phyloP scores from a whole-genome alignment of 2,888 invertebrate genomes.

The Drosophila colorata region DNA sequence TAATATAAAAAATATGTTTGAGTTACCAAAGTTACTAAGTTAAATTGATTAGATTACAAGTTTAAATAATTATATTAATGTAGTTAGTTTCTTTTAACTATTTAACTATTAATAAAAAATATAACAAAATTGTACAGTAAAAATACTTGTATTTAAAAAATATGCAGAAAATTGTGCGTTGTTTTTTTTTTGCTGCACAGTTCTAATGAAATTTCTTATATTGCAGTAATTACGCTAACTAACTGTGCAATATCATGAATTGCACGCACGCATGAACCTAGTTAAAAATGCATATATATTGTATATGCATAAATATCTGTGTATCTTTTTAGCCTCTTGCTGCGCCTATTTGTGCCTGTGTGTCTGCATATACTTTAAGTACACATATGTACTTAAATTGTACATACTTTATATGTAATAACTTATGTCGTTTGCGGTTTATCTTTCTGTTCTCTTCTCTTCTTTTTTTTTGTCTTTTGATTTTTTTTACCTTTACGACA shows the following conservation, averaged over 20 bases:
- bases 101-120: too few relatives aligned
- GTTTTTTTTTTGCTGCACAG: too few relatives aligned
- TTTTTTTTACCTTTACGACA: slow-evolving; percentile 44
- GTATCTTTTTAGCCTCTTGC: slow-evolving; percentile 31
- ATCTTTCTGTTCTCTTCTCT: slow-evolving; percentile 34
- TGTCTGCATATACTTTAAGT: slow-evolving; percentile 8
- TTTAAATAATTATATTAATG: too few relatives aligned
- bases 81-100: too few relatives aligned
- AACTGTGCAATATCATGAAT: slow-evolving; percentile 3
- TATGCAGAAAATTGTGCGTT: too few relatives aligned
- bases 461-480: slow-evolving; percentile 33
- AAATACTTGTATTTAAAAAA: too few relatives aligned
- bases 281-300: not conserved
- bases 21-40: too few relatives aligned
- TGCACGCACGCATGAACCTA: slow-evolving; percentile 33
- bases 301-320: slow-evolving; percentile 1
- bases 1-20: too few relatives aligned
- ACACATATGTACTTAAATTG: slow-evolving; percentile 7
- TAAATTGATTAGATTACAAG: too few relatives aligned
- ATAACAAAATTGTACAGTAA: too few relatives aligned
- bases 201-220: too few relatives aligned
- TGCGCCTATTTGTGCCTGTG: slow-evolving; percentile 46
- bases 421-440: slow-evolving; percentile 66
- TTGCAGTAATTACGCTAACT: not conserved
- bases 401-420: slow-evolving; percentile 46